Base-by-base conservation (phyloP, 1,140 invertebrate species). In the Tetragnatha versicolor region DNA sequence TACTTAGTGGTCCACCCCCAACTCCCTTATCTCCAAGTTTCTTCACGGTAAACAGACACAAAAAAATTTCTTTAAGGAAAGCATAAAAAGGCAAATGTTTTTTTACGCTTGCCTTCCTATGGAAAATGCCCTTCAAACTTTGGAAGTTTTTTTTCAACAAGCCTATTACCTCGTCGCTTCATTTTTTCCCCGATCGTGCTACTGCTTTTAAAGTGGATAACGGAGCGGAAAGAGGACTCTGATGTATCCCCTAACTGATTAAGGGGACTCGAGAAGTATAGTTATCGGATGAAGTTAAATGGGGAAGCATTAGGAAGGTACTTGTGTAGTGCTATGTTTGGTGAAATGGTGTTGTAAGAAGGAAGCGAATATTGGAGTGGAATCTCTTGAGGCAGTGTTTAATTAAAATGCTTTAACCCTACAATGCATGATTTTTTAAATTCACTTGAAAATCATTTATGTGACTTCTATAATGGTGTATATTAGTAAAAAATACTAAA, bases 161-260 rank as follows among this genome's bases (percentile, higher is more conserved):
- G 29, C 55, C 55, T 58, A 58, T 58, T 58, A 58, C 55, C 55
- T 58, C 35, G 55, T 58, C 55, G 35, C 31, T 7, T 14, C 4
- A 31, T 17, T 33, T 58, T 58, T 58, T 42, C 17, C 39, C 39
- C 12, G 29, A 33, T 33, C 29, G 29, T 33, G 55, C 31, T 58
- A 27, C 55, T 31, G 31, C 5, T 4, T 58, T 58, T 58, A 58
- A 58, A 58, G 29, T 58, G 55, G 55, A 58, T 58, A 58, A 58
- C 35, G 55, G 55, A 27, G 35, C 29, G 10, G 17, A 35, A 58
- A 20, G 14, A 58, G 55, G n/a, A n/a, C n/a, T n/a, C n/a, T n/a
- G n/a, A n/a, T n/a, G n/a, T n/a, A n/a, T n/a, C n/a, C n/a, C n/a
- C n/a, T n/a, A n/a, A n/a, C n/a, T 17, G 31, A n/a, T 58, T 31